Evolutionary conservation across 2,113 vertebrate genomes (phyloP).

Genomic region (Struthio camelus): DNA sequence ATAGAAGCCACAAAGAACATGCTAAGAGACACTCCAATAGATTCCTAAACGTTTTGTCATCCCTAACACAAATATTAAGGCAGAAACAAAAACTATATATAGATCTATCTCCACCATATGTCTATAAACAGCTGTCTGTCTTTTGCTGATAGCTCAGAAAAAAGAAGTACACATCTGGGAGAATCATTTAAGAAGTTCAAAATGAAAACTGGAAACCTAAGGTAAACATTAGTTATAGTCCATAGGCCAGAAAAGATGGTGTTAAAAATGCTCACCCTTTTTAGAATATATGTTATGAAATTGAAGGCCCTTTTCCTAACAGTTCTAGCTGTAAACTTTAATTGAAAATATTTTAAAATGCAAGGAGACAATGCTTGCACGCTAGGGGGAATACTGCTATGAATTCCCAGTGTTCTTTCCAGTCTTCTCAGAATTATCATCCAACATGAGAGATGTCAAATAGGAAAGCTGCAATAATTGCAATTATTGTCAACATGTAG

Average conservation of each 20-base stretch:
- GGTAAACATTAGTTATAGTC: not conserved
- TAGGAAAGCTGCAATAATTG: not conserved
- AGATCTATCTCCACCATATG: not conserved
- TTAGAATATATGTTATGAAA: not conserved
- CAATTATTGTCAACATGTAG: not conserved
- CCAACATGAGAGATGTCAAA: not conserved
- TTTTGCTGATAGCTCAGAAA: not conserved
- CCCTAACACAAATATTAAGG: not conserved
- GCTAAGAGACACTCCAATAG: not conserved
- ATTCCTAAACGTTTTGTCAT: not conserved
- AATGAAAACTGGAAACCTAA: constrained; percentile 7
- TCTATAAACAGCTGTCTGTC: not conserved
- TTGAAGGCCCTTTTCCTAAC: not conserved
- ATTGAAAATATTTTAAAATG: not conserved
- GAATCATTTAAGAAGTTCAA: constrained; percentile 25
- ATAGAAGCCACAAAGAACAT: not conserved
- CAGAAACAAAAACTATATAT: not conserved
- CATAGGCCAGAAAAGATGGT: not conserved
- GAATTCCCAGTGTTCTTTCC: not conserved
- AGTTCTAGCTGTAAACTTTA: not conserved
- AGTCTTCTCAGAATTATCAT: not conserved
- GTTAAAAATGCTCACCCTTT: not conserved
- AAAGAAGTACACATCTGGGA: constrained; percentile 42
- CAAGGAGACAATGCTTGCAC: not conserved
- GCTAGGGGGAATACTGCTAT: not conserved